A percentile compares a stretch with the other conserved stretches of the same genome.
phyloP scores from a whole-genome alignment of 92 coral and sea anemone genomes.

The Phenganax marumi region DNA sequence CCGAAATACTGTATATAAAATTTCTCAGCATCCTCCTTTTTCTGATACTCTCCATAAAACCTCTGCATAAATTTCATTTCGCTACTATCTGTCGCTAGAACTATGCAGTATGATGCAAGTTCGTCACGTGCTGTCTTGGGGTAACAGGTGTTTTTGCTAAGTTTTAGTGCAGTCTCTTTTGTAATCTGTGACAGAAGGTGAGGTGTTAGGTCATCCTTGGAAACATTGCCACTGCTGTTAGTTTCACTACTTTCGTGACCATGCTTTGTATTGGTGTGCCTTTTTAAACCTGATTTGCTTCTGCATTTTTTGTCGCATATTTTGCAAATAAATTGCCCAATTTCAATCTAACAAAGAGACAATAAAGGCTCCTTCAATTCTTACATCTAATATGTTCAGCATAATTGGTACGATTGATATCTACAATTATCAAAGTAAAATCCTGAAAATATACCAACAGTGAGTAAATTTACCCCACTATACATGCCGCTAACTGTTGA shows the following conservation, averaged over 20 bases:
- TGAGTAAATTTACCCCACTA: no score
- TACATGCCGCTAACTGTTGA: no score
- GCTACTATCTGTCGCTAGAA: background rate
- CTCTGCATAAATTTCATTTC: slow-evolving; percentile 5
- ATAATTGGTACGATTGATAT: no score
- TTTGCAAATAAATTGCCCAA: slow-evolving; percentile 4
- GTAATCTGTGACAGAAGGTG: background rate
- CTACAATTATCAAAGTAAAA: no score
- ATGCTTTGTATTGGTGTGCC: slow-evolving; percentile 8
- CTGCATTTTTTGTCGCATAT: slow-evolving; percentile 1
- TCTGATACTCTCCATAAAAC: slow-evolving; percentile 9
- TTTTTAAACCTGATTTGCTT: slow-evolving; percentile 1
- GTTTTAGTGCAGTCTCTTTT: slow-evolving; percentile 10
- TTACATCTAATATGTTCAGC: no score
- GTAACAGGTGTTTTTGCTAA: background rate
- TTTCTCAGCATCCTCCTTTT: background rate
- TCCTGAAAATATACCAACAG: no score
- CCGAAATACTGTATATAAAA: slow-evolving; percentile 13
- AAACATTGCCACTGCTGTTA: slow-evolving; percentile 5
- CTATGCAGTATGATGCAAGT: slow-evolving; percentile 3
- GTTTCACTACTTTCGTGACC: background rate
- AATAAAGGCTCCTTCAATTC: background rate
- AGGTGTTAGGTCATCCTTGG: background rate
- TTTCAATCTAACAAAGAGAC: slow-evolving; percentile 6
- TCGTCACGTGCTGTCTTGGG: slow-evolving; percentile 3